phyloP scores from a whole-genome alignment of 2,113 vertebrate species.

The Petrocephalus zakoni region DNA sequence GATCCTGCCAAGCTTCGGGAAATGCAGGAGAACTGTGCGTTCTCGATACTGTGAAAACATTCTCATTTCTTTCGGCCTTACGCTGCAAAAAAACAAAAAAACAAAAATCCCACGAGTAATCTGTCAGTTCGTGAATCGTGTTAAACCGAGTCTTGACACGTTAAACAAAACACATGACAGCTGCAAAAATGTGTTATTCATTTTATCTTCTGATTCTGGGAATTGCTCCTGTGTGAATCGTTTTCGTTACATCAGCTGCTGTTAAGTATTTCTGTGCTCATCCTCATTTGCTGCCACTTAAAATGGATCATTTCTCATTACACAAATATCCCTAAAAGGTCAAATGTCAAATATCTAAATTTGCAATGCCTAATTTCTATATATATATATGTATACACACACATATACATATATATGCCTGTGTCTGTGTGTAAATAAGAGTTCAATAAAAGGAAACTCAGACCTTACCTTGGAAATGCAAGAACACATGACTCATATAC shows the following conservation, averaged over 20 bases:
- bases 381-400: too few relatives aligned
- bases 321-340: background rate
- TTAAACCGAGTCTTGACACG: constrained; percentile 2
- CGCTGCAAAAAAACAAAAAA: background rate
- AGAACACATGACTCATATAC: background rate
- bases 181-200: constrained; percentile 11
- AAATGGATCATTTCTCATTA: background rate
- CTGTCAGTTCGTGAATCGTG: background rate
- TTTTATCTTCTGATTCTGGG: background rate
- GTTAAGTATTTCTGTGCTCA: background rate
- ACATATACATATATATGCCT: background rate
- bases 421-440: background rate
- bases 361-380: background rate
- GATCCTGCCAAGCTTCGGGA: background rate
- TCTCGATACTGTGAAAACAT: constrained; percentile 4
- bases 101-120: background rate
- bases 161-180: constrained; percentile 6
- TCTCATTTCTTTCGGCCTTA: background rate
- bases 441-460: background rate
- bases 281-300: background rate
- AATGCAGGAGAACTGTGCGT: constrained; percentile 2
- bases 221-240: constrained; percentile 4
- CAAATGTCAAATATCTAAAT: background rate
- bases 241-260: background rate
- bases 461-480: background rate